Evolutionary conservation across 2,797 vertebrate genomes (phyloP).

Genomic region (Intellagama lesueurii): DNA sequence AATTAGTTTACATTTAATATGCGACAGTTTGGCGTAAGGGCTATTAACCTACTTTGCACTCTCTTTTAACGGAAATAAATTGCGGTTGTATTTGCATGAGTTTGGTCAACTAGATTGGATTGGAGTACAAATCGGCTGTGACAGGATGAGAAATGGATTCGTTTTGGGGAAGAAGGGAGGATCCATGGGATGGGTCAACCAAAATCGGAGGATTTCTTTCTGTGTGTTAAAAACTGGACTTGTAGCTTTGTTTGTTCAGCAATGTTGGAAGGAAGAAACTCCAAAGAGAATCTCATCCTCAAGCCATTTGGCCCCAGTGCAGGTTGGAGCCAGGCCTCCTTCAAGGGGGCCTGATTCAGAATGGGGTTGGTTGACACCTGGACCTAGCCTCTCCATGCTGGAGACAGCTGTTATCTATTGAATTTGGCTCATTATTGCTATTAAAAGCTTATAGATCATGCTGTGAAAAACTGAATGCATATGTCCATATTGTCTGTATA

Average conservation of each 20-base stretch:
- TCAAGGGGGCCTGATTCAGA: background rate
- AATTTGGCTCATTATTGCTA: no score
- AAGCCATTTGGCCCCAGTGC: background rate
- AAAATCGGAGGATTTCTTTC: background rate
- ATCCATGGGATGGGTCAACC: background rate
- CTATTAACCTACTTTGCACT: constrained; percentile 74
- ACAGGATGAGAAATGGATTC: constrained; percentile 44
- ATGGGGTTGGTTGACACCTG: background rate
- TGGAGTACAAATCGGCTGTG: constrained; percentile 48
- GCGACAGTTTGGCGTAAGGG: constrained; percentile 70
- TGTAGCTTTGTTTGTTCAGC: background rate
- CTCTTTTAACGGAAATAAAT: constrained; percentile 71
- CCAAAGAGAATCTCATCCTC: background rate
- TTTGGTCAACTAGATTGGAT: constrained; percentile 65
- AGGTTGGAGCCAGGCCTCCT: no score
- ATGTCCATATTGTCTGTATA: no score
- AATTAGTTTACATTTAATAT: constrained; percentile 75
- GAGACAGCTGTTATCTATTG: no score
- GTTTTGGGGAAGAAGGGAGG: background rate
- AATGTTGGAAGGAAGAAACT: no score
- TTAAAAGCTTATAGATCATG: no score
- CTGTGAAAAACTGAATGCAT: no score
- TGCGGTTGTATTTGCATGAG: constrained; percentile 66
- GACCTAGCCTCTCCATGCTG: no score
- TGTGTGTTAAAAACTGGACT: background rate